Evolutionary conservation across 2,888 invertebrate genomes (phyloP), one percentile per base, ranked within the genome.

Genomic region (Allolobophora icterica): DNA sequence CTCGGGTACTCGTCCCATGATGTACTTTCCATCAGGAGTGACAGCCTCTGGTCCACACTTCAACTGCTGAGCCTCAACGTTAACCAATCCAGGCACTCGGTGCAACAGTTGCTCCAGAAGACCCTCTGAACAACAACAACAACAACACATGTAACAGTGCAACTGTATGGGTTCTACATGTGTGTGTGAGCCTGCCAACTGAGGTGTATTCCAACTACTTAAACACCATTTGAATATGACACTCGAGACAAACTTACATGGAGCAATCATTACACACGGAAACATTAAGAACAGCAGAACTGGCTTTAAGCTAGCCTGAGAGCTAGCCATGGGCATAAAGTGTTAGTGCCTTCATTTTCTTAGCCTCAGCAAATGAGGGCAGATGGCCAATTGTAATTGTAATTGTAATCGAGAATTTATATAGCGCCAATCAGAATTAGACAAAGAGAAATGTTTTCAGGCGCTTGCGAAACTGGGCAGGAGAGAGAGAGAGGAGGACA

Each of bases 1-100:
- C 96, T 99, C 99, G 0, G 99, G 97, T 6, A 98, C 97, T 96
- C 98, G 98, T 0, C 99, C 99, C 0, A 99, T 96, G 91, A 99
- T 97, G 97, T 98, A 98, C 94, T 97, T 98, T 95, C 98, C 98
- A 95, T 99, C 99, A 0, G 99, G 99, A 11, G 99, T 98, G 96
- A 99, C 99, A 3, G 98, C 98, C 96, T 99, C 99, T 0, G 98
- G 97, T 0, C 98, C 97, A 94, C 98, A 98, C 94, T 97, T 97
- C 30, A 99, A 96, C 92, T 97, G 97, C 93, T 98, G 97, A 33
- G 98, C 96, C 19, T 97, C 96, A 0, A 97, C 97, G 89, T 97
- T 96, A 45, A 96, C 97, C 90, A 99, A 96, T 89, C 96, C 95
- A 0, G 99, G 99, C 92, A 98, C 97, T 40, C 99, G 96, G 93